Conservation (phyloP, 2,113 vertebrate species). For the Cryptotis parvus region DNA sequence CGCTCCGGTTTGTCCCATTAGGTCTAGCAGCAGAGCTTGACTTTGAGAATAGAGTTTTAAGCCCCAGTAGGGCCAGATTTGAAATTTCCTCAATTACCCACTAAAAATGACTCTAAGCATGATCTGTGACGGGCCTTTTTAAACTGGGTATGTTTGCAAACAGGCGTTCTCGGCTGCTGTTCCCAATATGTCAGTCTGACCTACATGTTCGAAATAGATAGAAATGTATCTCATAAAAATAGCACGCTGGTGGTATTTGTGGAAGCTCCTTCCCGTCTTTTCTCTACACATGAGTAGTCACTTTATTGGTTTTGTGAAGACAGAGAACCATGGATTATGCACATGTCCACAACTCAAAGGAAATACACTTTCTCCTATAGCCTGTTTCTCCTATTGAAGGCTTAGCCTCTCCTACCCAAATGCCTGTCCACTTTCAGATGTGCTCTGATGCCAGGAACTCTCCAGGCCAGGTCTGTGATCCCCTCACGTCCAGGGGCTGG, state of each 20-base stretch:
- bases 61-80: constrained; percentile 27
- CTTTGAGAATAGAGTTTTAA: constrained; percentile 52
- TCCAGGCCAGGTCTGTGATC: too few relatives aligned
- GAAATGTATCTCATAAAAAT: constrained; percentile 37
- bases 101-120: constrained; percentile 68
- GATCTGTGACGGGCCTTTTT: constrained; percentile 33
- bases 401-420: neutral
- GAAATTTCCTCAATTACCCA: constrained; percentile 49
- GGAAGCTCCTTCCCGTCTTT: neutral
- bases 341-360: neutral
- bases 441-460: too few relatives aligned
- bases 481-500: too few relatives aligned
- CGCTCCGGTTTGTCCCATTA: neutral
- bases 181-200: constrained; percentile 53
- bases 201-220: constrained; percentile 57
- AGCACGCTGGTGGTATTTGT: constrained; percentile 19
- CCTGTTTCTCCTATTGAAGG: neutral
- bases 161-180: neutral
- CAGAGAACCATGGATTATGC: constrained; percentile 13
- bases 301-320: neutral
- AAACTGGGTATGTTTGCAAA: constrained; percentile 52
- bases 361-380: neutral
- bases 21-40: neutral
- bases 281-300: neutral
- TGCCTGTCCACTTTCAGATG: neutral